A percentile compares a stretch with the other conserved stretches of the same genome.
Evolutionary conservation across 2,888 invertebrate species (phyloP).

Genomic region (Xestia rhomboidea): DNA sequence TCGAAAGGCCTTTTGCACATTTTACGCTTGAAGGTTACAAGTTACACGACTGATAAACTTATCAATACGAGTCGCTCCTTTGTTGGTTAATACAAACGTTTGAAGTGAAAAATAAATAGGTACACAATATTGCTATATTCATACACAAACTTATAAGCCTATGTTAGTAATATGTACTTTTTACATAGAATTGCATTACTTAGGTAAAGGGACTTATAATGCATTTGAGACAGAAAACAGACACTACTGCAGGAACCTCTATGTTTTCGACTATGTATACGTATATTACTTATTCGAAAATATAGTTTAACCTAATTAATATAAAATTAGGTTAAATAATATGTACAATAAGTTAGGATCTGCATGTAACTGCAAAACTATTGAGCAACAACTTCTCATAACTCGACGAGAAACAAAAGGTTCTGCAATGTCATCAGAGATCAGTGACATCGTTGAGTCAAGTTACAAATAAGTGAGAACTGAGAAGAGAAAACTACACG

Average conservation of each 20-base stretch:
- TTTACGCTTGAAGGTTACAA: conserved; percentile 21
- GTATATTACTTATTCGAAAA: not conserved
- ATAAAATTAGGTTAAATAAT: too few relatives aligned
- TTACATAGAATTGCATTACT: not conserved
- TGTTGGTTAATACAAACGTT: not conserved
- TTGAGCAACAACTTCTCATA: not conserved
- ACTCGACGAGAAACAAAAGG: conserved; percentile 14
- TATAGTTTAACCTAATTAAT: not conserved
- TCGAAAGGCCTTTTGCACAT: conserved; percentile 23
- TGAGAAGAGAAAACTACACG: conserved; percentile 26
- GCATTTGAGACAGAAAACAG: not conserved
- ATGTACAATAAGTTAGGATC: not conserved
- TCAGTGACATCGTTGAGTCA: not conserved
- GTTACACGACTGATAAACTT: conserved; percentile 43
- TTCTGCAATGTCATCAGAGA: conserved; percentile 10
- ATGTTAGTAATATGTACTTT: not conserved
- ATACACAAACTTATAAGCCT: not conserved
- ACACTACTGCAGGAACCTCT: not conserved
- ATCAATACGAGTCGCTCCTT: conserved; percentile 32
- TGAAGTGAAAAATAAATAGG: conserved; percentile 39
- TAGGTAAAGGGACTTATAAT: not conserved
- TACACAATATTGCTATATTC: not conserved
- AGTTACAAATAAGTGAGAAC: conserved; percentile 19
- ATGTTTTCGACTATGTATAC: not conserved
- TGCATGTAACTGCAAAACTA: not conserved